These are phyloP conservation scores for Hydra vulgaris DNA, from an alignment of 30 jellyfish, hydroid and myxozoan species.

Conservation along the genomic window DNA sequence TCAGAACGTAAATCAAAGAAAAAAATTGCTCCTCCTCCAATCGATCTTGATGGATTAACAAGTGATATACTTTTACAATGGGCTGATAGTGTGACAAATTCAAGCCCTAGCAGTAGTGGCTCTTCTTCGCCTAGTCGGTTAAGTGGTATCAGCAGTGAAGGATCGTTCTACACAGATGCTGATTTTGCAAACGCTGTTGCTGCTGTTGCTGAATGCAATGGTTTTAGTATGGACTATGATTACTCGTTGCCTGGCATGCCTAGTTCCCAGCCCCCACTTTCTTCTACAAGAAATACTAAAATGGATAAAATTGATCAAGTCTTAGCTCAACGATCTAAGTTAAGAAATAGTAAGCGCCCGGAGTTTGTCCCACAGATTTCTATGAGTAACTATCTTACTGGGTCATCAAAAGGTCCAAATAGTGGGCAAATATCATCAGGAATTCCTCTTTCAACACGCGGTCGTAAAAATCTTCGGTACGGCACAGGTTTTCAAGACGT, in stretches of 20 bases:
- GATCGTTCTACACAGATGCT: constrained; percentile 89
- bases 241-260: constrained; percentile 79
- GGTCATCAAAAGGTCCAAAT: constrained; percentile 60
- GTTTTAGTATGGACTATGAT: constrained; percentile 87
- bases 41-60: constrained; percentile 85
- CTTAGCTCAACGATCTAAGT: constrained; percentile 65
- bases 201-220: constrained; percentile 98
- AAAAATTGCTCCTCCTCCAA: constrained; percentile 91
- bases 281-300: constrained; percentile 36
- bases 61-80: constrained; percentile 94
- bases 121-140: constrained; percentile 94
- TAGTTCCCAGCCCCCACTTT: constrained; percentile 52
- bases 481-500: constrained; percentile 43
- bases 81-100: constrained; percentile 98
- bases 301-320: constrained; percentile 93
- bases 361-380: constrained; percentile 83
- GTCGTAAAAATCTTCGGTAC: constrained; percentile 32
- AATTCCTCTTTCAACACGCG: constrained; percentile 47
- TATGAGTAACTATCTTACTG: constrained; percentile 75
- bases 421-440: constrained; percentile 47
- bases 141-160: constrained; percentile 93
- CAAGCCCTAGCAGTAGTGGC: constrained; percentile 99
- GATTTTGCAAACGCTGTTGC: constrained; percentile 99
- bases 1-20: constrained; percentile 71
- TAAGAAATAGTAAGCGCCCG: constrained; percentile 38